Evolutionary conservation across 2,888 invertebrate species (phyloP).

Genomic region (Drosophila quasianomalipes): DNA sequence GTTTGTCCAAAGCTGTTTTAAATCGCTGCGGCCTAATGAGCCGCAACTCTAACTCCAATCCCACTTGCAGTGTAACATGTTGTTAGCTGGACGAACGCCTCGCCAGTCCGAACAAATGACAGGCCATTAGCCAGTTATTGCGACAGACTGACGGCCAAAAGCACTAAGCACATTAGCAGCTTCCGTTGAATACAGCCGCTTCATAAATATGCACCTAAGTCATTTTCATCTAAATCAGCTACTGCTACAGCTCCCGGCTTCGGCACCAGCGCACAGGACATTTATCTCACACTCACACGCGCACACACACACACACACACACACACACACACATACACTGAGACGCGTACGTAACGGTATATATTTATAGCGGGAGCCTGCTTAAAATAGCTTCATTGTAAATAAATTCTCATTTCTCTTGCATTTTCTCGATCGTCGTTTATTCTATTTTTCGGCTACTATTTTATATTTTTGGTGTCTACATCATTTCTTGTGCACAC

Average conservation of each 20-base stretch:
- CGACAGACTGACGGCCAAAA: slow-evolving; percentile 66
- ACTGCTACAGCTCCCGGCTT: slow-evolving; percentile 1
- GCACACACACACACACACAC: neutral
- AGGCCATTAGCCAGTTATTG: slow-evolving; percentile 74
- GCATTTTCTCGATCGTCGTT: slow-evolving; percentile 73
- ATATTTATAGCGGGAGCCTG: slow-evolving; percentile 50
- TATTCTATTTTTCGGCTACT: slow-evolving; percentile 44
- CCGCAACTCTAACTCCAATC: slow-evolving; percentile 1
- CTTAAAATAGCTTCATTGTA: slow-evolving; percentile 66
- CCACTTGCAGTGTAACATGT: neutral
- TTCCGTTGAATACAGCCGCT: slow-evolving; percentile 60
- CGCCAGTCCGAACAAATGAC: slow-evolving; percentile 62
- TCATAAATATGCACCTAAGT: slow-evolving; percentile 70
- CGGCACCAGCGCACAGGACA: slow-evolving; percentile 8
- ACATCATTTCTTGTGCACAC: slow-evolving; percentile 62
- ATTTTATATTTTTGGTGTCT: slow-evolving; percentile 59
- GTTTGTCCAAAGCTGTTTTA: slow-evolving; percentile 40
- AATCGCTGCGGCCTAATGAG: slow-evolving; percentile 57
- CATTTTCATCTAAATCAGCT: slow-evolving; percentile 39
- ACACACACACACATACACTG: neutral
- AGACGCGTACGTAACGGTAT: slow-evolving; percentile 31
- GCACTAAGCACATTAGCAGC: slow-evolving; percentile 76
- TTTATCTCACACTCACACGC: slow-evolving; percentile 39
- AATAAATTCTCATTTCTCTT: slow-evolving; percentile 80
- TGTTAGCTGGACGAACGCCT: slow-evolving; percentile 28